A percentile compares a stretch with the other conserved stretches of the same genome.
These are phyloP conservation scores for Danionella dracula DNA, from an alignment of 2,797 vertebrate genomes.

Conservation along the genomic window DNA sequence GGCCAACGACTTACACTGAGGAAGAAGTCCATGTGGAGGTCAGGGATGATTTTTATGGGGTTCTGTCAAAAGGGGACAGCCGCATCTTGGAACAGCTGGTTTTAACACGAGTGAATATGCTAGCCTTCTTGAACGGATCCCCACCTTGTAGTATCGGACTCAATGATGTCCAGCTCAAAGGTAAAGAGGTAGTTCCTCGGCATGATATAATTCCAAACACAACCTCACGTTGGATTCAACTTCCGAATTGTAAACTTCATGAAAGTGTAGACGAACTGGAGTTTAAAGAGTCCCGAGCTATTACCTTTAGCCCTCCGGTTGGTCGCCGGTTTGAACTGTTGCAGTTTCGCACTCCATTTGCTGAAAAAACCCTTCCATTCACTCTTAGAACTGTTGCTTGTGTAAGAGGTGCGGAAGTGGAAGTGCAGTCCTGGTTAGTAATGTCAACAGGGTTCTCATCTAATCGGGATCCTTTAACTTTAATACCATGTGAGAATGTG, in stretches of 20 bases:
- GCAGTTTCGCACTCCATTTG: constrained; percentile 74
- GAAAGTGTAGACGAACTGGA: constrained; percentile 68
- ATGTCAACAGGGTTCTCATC: constrained; percentile 81
- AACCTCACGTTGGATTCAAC: constrained; percentile 82
- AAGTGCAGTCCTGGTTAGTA: constrained; percentile 84
- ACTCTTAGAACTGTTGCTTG: constrained; percentile 75
- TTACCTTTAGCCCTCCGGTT: constrained; percentile 75
- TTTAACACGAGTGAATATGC: constrained; percentile 72
- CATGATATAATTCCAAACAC: constrained; percentile 85
- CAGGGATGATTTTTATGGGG: constrained; percentile 76
- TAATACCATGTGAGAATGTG: constrained; percentile 84
- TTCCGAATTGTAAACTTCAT: constrained; percentile 73
- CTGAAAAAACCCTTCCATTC: constrained; percentile 81
- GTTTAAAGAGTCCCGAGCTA: constrained; percentile 65
- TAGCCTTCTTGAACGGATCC: constrained; percentile 78
- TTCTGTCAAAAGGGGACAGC: constrained; percentile 70
- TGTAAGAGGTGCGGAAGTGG: constrained; percentile 78
- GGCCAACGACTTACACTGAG: constrained; percentile 73
- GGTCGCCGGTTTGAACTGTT: constrained; percentile 81
- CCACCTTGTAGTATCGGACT: constrained; percentile 77
- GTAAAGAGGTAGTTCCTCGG: constrained; percentile 81
- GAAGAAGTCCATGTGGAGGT: constrained; percentile 82
- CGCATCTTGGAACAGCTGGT: constrained; percentile 73
- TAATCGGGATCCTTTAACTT: constrained; percentile 74
- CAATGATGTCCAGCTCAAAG: constrained; percentile 81